A percentile compares a stretch with the other conserved stretches of the same genome.
Evolutionary conservation across 64 coral and sea anemone genomes (phyloP).

Genomic region (Pocillopora damicornis): DNA sequence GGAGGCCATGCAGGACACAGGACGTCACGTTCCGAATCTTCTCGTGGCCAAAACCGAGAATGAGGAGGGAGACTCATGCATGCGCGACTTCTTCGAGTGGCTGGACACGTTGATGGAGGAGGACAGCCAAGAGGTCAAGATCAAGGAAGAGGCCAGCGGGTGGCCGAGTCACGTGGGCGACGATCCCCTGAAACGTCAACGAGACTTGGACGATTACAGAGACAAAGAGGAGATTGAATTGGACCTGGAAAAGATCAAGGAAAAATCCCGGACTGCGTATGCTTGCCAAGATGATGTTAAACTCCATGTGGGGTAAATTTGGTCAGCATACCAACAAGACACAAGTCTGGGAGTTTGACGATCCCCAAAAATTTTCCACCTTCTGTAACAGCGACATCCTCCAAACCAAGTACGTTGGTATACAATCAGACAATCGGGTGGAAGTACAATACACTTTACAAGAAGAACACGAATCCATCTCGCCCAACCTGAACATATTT

Average conservation of each 20-base stretch:
- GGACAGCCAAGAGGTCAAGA: background rate
- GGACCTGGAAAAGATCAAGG: background rate
- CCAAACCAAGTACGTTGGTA: background rate
- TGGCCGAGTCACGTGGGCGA: no score
- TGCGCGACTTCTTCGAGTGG: conserved; percentile 21
- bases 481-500: background rate
- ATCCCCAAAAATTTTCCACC: background rate
- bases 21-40: conserved; percentile 25
- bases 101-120: background rate
- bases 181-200: no score
- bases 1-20: conserved; percentile 26
- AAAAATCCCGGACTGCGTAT: background rate
- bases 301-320: conserved; percentile 12
- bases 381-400: no score
- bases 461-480: background rate
- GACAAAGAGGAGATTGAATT: no score
- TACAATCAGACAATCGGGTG: background rate
- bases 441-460: background rate
- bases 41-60: background rate
- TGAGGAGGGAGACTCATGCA: background rate
- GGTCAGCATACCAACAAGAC: background rate
- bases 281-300: conserved; percentile 13
- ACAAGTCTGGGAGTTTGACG: conserved; percentile 4
- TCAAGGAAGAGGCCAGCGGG: no score
- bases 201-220: no score